A percentile compares a stretch with the other conserved stretches of the same genome.
Conservation (phyloP, 1,140 invertebrate genomes). For the Pteromalus puparum region DNA sequence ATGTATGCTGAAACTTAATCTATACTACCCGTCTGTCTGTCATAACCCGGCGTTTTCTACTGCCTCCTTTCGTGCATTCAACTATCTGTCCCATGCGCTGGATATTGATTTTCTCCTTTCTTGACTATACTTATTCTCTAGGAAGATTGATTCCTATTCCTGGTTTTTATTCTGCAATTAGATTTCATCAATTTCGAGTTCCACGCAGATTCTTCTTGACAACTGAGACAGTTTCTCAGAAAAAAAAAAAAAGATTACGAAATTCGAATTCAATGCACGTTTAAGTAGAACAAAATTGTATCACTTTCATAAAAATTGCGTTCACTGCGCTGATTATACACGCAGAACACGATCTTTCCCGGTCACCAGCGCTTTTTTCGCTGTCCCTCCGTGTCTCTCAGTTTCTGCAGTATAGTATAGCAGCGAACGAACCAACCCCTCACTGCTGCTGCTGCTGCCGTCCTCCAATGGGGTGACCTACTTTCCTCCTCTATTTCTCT, state of each 20-base stretch:
- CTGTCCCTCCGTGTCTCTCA: not conserved
- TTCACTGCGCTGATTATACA: no score
- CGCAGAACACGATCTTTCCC: not conserved
- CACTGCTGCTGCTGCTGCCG: slow-evolving; percentile 25
- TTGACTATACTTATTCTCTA: not conserved
- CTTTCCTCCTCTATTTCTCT: not conserved
- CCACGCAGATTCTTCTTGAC: no score
- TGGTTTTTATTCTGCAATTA: not conserved
- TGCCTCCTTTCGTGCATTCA: not conserved
- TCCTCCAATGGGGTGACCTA: slow-evolving; percentile 41
- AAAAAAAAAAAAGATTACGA: no score
- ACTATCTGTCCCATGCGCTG: not conserved
- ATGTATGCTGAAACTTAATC: no score
- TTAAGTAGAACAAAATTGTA: no score
- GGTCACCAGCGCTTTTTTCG: not conserved
- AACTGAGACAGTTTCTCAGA: no score
- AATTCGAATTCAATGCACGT: no score
- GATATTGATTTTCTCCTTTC: not conserved
- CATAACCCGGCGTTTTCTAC: not conserved
- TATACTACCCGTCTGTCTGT: not conserved
- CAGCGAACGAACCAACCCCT: not conserved
- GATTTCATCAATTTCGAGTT: not conserved
- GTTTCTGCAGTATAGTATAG: no score
- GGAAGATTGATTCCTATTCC: not conserved
- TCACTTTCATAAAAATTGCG: no score